Evolutionary conservation across 2,888 invertebrate species (phyloP).

Genomic region (Geophilus truncorum): DNA sequence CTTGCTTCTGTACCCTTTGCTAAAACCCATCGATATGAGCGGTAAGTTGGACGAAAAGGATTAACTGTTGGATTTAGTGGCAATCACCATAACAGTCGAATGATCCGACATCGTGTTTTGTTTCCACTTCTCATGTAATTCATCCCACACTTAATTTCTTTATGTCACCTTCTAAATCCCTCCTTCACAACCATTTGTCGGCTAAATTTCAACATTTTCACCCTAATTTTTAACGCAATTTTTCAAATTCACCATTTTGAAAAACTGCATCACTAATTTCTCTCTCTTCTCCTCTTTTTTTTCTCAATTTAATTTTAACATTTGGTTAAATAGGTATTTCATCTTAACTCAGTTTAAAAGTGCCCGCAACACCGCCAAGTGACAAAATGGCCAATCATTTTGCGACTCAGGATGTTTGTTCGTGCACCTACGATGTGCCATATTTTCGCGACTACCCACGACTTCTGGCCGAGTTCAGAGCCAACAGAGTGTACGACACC

Average conservation of each 20-base stretch:
- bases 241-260: too few relatives aligned
- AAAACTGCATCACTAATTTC: neutral
- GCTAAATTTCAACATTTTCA: too few relatives aligned
- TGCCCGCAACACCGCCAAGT: conserved; percentile 5
- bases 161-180: neutral
- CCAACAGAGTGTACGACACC: neutral
- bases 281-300: neutral
- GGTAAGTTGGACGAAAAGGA: neutral
- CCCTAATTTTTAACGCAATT: too few relatives aligned
- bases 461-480: conserved; percentile 10
- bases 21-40: neutral
- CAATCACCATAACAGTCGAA: neutral
- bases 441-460: conserved; percentile 19
- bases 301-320: too few relatives aligned
- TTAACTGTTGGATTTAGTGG: neutral
- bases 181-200: too few relatives aligned
- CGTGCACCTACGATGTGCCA: conserved; percentile 3
- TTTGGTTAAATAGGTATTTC: neutral
- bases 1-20: neutral
- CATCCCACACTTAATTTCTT: neutral
- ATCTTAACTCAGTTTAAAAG: neutral
- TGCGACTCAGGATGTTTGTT: conserved; percentile 9
- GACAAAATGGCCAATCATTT: conserved; percentile 27
- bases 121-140: neutral
- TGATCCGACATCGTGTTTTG: neutral